phyloP scores from a whole-genome alignment of 2,888 invertebrate species.

The Microctonus brassicae region DNA sequence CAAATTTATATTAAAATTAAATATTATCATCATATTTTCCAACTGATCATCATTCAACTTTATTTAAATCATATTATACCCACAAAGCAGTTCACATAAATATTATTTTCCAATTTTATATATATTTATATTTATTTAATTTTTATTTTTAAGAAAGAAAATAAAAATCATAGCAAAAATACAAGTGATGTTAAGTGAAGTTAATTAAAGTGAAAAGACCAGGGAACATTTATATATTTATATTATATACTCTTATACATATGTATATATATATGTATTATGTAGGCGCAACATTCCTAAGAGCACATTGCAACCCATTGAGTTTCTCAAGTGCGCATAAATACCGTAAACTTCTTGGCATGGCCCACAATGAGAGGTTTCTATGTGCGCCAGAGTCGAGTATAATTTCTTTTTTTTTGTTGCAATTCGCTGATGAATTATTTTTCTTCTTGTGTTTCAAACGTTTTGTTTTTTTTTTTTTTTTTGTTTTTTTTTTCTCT shows the following conservation, averaged over 20 bases:
- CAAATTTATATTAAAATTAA: not conserved
- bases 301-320: conserved; percentile 19
- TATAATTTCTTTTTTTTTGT: not conserved
- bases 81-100: too few relatives aligned
- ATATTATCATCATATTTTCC: too few relatives aligned
- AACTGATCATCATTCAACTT: too few relatives aligned
- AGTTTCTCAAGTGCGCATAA: conserved; percentile 12
- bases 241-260: too few relatives aligned
- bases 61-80: too few relatives aligned
- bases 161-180: not conserved
- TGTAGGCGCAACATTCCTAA: not conserved
- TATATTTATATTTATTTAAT: too few relatives aligned
- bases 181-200: not conserved
- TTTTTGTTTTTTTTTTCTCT: not conserved
- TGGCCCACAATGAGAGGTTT: conserved; percentile 13
- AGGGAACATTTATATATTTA: not conserved
- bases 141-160: too few relatives aligned
- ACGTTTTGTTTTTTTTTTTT: not conserved
- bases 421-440: conserved; percentile 19
- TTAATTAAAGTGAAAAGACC: not conserved
- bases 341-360: conserved; percentile 24
- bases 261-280: too few relatives aligned
- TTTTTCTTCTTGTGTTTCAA: not conserved
- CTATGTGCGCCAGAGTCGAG: conserved; percentile 15
- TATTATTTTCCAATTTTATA: too few relatives aligned